Evolutionary conservation across 2,113 vertebrate genomes (phyloP).

Genomic region (Grallaria varia): DNA sequence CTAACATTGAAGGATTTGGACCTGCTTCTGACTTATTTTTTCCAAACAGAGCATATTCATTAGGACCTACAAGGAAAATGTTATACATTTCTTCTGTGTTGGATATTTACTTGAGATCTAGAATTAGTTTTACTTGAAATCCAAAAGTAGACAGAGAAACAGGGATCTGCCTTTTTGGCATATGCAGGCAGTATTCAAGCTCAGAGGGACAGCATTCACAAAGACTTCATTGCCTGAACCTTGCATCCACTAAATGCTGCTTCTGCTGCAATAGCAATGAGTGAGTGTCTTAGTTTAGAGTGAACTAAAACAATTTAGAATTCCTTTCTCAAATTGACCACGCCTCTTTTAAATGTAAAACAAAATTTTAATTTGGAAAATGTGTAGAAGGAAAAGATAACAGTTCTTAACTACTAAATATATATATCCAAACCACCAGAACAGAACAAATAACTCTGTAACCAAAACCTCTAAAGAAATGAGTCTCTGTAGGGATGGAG

Average conservation of each 20-base stretch:
- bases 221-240: not conserved
- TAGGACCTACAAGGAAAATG: not conserved
- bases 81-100: not conserved
- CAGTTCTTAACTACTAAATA: too few relatives aligned
- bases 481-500: too few relatives aligned
- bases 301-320: too few relatives aligned
- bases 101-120: not conserved
- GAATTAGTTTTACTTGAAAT: not conserved
- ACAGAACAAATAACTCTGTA: too few relatives aligned
- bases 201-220: not conserved
- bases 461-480: too few relatives aligned
- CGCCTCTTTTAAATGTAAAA: too few relatives aligned
- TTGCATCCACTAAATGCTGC: not conserved
- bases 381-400: too few relatives aligned
- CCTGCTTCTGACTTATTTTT: not conserved
- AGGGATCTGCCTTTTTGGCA: not conserved
- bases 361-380: too few relatives aligned
- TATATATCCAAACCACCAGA: too few relatives aligned
- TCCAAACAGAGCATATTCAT: not conserved
- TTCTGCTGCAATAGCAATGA: not conserved
- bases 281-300: too few relatives aligned
- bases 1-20: not conserved
- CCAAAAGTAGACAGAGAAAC: not conserved
- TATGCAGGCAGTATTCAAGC: not conserved
- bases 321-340: too few relatives aligned